Base-by-base conservation (phyloP, 2,797 vertebrate genomes). In the Gallinago solitaria region DNA sequence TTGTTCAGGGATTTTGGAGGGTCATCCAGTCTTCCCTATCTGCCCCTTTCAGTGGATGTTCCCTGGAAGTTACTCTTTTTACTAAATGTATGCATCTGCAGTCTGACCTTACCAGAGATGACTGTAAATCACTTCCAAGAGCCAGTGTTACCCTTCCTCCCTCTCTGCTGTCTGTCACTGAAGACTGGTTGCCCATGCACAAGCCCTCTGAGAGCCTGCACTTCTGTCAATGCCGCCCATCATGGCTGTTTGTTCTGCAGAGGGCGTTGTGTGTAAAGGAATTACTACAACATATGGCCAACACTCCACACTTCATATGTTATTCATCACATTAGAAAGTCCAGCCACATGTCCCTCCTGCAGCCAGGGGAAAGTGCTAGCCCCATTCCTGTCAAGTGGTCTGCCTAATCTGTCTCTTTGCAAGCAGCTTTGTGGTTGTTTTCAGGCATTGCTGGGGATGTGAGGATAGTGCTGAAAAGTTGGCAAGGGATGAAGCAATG, bases 291-390 rank as follows among this genome's bases (percentile, higher is more conserved):
- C 98, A 98, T 98, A 98, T 98, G 98, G 97, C 87, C 83, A 79
- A 71, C 93, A 37, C 96, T 95, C 91, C 92, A 92, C 82, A 95
- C 67, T 97, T 98, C 94, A 56, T 97, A 96, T 96, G 97, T 89
- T 97, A 97, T 97, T 97, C 95, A 97, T 98, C 97, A 97, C 93
- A 96, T 97, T 97, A 97, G 93, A 74, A 96, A 97, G 89, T 71
- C 92, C 80, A 63, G 93, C 95, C 95, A 97, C 96, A 94, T 97
- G 97, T 95, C 96, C 76, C 87, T 96, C 67, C 94, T 85, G 91
- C 85, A 67, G 95, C 96, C 95, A 93, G 97, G 96, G 96, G 95
- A 95, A 96, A 54, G 95, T 70, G 81, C 94, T 96, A 95, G 94
- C 94, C 96, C 88, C 0, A 3, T 54, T 93, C 67, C 88, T 94